Conservation (phyloP, 1,140 invertebrate genomes). For the Solen grandis region DNA sequence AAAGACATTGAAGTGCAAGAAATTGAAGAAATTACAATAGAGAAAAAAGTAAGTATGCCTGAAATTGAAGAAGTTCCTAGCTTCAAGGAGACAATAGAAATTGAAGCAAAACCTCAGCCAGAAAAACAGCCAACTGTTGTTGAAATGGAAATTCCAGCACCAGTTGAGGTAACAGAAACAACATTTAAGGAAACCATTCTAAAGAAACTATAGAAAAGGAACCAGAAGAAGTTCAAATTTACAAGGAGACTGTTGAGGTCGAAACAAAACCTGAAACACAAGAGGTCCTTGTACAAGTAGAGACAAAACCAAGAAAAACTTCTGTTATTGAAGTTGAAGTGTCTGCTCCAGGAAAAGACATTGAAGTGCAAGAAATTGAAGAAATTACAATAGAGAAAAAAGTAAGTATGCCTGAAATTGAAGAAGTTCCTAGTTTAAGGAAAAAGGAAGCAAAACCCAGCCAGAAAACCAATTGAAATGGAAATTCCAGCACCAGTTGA, state of each 20-base stretch:
- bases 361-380: constrained; percentile 28
- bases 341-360: constrained; percentile 55
- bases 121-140: not conserved
- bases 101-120: constrained; percentile 43
- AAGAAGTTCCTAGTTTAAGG: constrained; percentile 14
- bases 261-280: constrained; percentile 36
- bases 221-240: not conserved
- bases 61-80: not conserved
- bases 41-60: not conserved
- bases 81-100: constrained; percentile 5
- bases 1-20: constrained; percentile 50
- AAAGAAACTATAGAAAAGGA: constrained; percentile 19
- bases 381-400: constrained; percentile 23
- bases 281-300: constrained; percentile 20
- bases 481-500: constrained; percentile 21
- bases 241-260: constrained; percentile 28
- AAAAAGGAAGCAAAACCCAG: constrained; percentile 7
- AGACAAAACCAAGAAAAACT: not conserved
- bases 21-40: constrained; percentile 28
- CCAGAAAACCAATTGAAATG: not conserved
- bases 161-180: constrained; percentile 13
- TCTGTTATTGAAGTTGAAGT: not conserved
- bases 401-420: not conserved
- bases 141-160: not conserved
- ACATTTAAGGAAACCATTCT: constrained; percentile 23